Conservation (phyloP, 2,888 invertebrate species). For the Tholera decimalis region DNA sequence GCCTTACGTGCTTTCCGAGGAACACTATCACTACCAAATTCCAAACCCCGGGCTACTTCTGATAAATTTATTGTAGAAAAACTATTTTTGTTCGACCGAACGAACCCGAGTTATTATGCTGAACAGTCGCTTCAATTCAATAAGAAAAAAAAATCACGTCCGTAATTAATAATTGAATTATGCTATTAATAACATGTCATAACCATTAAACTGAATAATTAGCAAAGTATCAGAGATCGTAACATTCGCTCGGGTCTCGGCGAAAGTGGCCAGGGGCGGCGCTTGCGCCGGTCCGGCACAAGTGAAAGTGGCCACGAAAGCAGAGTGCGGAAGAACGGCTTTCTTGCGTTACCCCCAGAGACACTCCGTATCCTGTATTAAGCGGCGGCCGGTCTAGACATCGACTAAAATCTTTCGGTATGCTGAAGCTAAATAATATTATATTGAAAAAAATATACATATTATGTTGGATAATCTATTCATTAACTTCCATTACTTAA, state of each 20-base stretch:
- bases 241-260: slow-evolving; percentile 56
- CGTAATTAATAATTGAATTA: too few species aligned
- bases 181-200: slow-evolving; percentile 14
- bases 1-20: too few species aligned
- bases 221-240: slow-evolving; percentile 52
- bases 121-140: not conserved
- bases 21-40: too few species aligned
- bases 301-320: slow-evolving; percentile 77
- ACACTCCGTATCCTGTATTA: slow-evolving; percentile 67
- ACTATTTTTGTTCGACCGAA: too few species aligned
- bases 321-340: slow-evolving; percentile 73
- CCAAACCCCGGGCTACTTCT: too few species aligned
- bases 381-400: not conserved
- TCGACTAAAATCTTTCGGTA: not conserved
- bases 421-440: not conserved
- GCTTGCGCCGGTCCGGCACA: slow-evolving; percentile 63
- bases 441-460: too few species aligned
- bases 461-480: too few species aligned
- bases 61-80: too few species aligned
- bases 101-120: too few species aligned
- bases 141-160: not conserved
- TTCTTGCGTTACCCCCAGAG: slow-evolving; percentile 64
- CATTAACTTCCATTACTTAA: too few species aligned
- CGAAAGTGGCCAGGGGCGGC: slow-evolving; percentile 71
- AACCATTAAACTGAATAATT: slow-evolving; percentile 36